phyloP scores from a whole-genome alignment of 2,113 vertebrate species.

The Malurus alboscapulatus region DNA sequence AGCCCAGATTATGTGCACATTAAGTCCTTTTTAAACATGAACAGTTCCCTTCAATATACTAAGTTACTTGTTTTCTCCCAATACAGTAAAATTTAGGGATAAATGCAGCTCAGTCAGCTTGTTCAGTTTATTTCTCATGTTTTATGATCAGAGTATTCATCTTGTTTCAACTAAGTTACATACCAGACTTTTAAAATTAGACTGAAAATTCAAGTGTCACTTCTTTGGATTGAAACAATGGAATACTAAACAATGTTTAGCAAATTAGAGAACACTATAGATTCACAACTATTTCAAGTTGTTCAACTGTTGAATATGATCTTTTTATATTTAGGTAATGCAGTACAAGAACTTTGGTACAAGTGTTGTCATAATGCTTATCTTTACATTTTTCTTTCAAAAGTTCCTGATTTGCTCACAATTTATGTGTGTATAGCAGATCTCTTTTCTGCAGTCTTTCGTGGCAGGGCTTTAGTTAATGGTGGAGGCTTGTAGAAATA shows the following conservation, averaged over 20 bases:
- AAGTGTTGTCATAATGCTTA: background rate
- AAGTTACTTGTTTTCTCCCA: background rate
- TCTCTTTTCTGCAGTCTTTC: background rate
- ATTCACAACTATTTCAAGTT: background rate
- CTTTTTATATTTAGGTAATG: background rate
- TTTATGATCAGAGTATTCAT: background rate
- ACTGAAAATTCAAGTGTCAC: background rate
- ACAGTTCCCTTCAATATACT: background rate
- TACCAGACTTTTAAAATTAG: background rate
- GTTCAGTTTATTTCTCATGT: background rate
- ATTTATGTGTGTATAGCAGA: background rate
- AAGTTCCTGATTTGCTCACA: background rate
- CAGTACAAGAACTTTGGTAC: background rate
- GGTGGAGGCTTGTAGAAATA: slow-evolving; percentile 76
- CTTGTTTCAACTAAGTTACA: background rate
- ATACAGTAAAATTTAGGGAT: background rate
- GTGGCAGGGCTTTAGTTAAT: background rate
- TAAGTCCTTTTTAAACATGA: background rate
- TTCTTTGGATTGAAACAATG: background rate
- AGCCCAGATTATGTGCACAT: background rate
- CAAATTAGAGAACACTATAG: background rate
- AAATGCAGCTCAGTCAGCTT: background rate
- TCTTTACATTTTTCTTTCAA: background rate
- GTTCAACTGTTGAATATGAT: background rate
- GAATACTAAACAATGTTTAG: background rate